These are phyloP conservation scores for Dreissena polymorpha DNA, from an alignment of 1,140 invertebrate species.

Conservation along the genomic window DNA sequence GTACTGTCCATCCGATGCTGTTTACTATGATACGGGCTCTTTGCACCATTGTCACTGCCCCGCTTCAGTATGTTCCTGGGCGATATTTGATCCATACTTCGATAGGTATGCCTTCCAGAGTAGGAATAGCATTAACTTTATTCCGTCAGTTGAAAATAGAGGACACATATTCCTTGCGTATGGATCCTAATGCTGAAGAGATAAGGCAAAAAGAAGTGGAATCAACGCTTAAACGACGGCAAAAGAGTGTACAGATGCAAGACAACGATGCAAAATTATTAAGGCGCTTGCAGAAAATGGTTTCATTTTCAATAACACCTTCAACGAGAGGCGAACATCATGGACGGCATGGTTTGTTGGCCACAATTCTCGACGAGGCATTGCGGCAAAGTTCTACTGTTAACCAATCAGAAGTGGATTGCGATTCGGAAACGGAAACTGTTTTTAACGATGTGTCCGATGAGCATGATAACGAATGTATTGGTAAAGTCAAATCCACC, in stretches of 20 bases:
- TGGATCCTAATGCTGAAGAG: not conserved
- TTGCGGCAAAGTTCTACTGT: not conserved
- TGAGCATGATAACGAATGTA: not conserved
- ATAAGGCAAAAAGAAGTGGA: not conserved
- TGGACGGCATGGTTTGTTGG: constrained; percentile 21
- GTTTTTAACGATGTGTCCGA: not conserved
- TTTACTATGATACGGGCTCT: constrained; percentile 32
- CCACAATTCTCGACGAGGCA: not conserved
- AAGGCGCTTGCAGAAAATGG: constrained; percentile 7
- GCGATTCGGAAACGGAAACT: not conserved
- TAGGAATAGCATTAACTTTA: constrained; percentile 21
- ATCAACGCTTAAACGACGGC: constrained; percentile 10
- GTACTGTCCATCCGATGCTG: constrained; percentile 20
- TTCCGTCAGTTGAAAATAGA: constrained; percentile 31
- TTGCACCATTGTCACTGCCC: constrained; percentile 3
- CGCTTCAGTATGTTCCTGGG: constrained; percentile 13
- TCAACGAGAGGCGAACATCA: constrained; percentile 9
- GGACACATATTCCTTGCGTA: constrained; percentile 1
- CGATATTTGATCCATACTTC: constrained; percentile 16
- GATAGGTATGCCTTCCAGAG: constrained; percentile 19
- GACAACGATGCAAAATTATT: not conserved
- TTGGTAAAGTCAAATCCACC: not conserved
- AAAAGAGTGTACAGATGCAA: not conserved
- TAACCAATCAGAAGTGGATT: not conserved
- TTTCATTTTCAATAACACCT: not conserved